Percentiles rank a stretch among this genome's conserved stretches.
Evolutionary conservation across 2,888 invertebrate genomes (phyloP).

Genomic region (Drosophila anomelani): DNA sequence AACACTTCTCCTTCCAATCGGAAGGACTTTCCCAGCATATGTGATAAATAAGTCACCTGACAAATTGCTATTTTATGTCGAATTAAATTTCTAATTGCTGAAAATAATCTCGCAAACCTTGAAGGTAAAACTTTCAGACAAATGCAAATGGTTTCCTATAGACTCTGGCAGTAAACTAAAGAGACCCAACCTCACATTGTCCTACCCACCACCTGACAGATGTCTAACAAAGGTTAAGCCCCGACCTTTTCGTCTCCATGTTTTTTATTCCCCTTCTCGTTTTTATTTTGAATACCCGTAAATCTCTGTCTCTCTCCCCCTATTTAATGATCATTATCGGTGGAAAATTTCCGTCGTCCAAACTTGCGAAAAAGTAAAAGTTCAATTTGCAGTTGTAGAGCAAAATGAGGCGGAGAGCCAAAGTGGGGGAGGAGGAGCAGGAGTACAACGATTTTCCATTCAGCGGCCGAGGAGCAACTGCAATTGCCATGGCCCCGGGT

Average conservation of each 20-base stretch:
- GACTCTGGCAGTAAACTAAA: conserved; percentile 3
- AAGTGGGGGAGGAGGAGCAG: neutral
- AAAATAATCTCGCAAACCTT: conserved; percentile 12
- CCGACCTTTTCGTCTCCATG: conserved; percentile 14
- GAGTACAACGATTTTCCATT: conserved; percentile 29
- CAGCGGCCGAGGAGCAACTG: conserved; percentile 19
- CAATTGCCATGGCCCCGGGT: conserved; percentile 41
- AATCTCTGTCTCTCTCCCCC: conserved; percentile 24
- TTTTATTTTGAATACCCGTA: conserved; percentile 2
- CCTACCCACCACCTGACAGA: conserved; percentile 20
- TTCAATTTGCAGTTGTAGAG: conserved; percentile 53
- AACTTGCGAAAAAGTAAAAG: conserved; percentile 62
- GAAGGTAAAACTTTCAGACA: conserved; percentile 9
- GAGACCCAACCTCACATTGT: neutral
- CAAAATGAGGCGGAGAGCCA: neutral
- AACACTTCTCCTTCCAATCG: neutral
- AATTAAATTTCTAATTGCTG: conserved; percentile 19
- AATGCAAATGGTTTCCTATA: conserved; percentile 25
- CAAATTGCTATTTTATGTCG: conserved; percentile 1
- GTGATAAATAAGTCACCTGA: neutral
- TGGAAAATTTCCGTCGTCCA: conserved; percentile 22
- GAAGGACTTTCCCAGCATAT: neutral
- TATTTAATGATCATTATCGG: conserved; percentile 41
- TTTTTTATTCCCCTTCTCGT: neutral
- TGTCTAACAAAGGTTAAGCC: conserved; percentile 33